phyloP scores from a whole-genome alignment of 30 jellyfish, hydroid and myxozoan species.

The Hydra vulgaris region DNA sequence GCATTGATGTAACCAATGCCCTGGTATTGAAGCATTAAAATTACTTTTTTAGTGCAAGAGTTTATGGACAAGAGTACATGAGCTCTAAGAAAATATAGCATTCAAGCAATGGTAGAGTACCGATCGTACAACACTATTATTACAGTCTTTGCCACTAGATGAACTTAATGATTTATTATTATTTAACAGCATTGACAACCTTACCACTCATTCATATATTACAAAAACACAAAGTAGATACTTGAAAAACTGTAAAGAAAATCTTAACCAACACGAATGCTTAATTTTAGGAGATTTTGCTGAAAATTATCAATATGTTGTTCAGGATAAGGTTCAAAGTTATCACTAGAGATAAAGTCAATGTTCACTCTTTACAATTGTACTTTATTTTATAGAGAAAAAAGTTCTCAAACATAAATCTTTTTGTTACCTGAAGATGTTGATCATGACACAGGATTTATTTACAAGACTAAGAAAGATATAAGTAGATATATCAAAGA shows the following conservation, averaged over 20 bases:
- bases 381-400: conserved; percentile 5
- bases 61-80: conserved; percentile 13
- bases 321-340: conserved; percentile 40
- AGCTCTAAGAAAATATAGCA: conserved; percentile 14
- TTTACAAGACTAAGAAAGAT: conserved; percentile 7
- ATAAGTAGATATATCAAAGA: not conserved
- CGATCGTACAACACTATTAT: conserved; percentile 32
- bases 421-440: conserved; percentile 30
- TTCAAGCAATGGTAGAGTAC: conserved; percentile 40
- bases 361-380: conserved; percentile 29
- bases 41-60: not conserved
- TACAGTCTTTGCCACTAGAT: conserved; percentile 11
- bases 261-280: not conserved
- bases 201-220: conserved; percentile 16
- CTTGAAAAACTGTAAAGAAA: conserved; percentile 27
- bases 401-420: conserved; percentile 3
- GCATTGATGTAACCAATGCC: not conserved
- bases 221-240: conserved; percentile 36
- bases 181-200: conserved; percentile 19
- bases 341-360: conserved; percentile 43
- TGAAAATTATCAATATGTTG: conserved; percentile 23
- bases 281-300: conserved; percentile 25
- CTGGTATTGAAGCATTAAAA: conserved; percentile 6
- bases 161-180: conserved; percentile 14
- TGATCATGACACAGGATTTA: conserved; percentile 40